These are phyloP conservation scores for Lordiphosa collinella DNA, from an alignment of 1,140 invertebrate genomes.

Conservation along the genomic window DNA sequence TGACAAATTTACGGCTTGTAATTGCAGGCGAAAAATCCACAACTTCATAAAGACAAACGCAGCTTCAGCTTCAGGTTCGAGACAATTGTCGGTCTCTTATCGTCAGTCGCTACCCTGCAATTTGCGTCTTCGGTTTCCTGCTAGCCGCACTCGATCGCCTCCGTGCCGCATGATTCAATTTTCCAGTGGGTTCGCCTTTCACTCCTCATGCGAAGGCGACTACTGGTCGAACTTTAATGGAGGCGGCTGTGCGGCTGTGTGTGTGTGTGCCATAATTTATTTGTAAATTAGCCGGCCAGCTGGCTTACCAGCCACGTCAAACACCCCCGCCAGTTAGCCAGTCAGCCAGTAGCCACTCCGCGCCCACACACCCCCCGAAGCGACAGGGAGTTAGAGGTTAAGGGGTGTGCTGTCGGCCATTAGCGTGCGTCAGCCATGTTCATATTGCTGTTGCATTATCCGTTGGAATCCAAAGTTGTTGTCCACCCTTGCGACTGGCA, in stretches of 20 bases:
- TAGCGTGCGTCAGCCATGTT: no score
- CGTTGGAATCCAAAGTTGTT: no score
- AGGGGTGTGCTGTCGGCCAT: no score
- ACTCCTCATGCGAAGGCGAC: conserved; percentile 20
- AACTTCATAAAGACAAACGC: conserved; percentile 65
- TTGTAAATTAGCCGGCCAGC: conserved; percentile 55
- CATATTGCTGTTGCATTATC: no score
- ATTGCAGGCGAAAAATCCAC: conserved; percentile 75
- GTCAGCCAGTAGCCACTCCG: conserved; percentile 41
- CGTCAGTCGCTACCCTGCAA: conserved; percentile 52
- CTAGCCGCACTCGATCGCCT: conserved; percentile 23
- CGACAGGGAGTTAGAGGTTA: no score
- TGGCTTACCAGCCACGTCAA: conserved; percentile 48
- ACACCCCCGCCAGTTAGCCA: conserved; percentile 10
- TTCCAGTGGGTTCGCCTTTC: conserved; percentile 45
- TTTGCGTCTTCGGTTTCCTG: conserved; percentile 70
- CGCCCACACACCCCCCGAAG: conserved; percentile 43
- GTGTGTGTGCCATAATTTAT: conserved; percentile 57
- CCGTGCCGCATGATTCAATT: conserved; percentile 29
- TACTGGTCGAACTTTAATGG: conserved; percentile 45
- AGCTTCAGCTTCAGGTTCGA: conserved; percentile 21
- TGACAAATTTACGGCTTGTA: conserved; percentile 78
- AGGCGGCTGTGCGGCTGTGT: background rate
- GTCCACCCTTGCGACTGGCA: no score
- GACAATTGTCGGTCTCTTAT: conserved; percentile 11